Conservation (phyloP, 2,797 vertebrate genomes). For the Tadarida brasiliensis region DNA sequence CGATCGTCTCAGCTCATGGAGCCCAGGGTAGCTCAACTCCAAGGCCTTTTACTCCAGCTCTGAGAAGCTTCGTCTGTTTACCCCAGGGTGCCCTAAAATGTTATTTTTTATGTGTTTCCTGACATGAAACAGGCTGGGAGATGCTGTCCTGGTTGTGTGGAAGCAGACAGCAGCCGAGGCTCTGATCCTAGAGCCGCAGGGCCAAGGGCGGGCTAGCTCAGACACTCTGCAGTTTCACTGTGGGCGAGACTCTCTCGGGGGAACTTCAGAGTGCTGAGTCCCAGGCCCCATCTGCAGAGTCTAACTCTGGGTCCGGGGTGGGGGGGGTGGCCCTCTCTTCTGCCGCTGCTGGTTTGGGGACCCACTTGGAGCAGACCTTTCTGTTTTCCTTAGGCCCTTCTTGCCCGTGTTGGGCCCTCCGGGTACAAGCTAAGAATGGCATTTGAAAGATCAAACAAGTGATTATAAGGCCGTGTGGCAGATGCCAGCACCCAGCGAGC, state of each 20-base stretch:
- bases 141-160: background rate
- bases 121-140: background rate
- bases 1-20: background rate
- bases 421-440: background rate
- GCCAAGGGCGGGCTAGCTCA: background rate
- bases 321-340: background rate
- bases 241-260: background rate
- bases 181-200: background rate
- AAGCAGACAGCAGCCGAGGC: background rate
- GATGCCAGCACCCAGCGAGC: background rate
- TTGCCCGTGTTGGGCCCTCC: background rate
- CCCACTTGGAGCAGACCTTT: background rate
- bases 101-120: background rate
- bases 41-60: background rate
- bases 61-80: background rate
- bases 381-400: background rate
- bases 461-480: background rate
- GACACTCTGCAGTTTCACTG: background rate
- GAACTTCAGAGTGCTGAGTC: background rate
- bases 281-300: background rate
- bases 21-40: background rate
- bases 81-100: background rate
- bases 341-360: background rate
- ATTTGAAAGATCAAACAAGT: background rate
- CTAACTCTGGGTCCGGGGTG: background rate